phyloP scores from a whole-genome alignment of 2,797 vertebrate species.

The Huso huso region DNA sequence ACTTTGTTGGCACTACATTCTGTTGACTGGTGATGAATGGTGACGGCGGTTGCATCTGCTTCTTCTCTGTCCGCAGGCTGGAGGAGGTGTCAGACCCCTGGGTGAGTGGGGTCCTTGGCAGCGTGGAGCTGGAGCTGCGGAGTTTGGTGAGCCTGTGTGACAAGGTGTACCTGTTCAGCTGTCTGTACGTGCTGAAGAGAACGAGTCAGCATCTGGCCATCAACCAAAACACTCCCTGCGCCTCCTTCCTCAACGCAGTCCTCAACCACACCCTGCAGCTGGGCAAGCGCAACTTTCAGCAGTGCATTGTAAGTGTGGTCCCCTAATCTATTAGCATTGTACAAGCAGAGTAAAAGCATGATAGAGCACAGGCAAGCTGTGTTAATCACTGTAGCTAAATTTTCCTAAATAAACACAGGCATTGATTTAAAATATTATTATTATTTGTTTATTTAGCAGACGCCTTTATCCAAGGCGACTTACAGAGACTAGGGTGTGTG shows the following conservation, averaged over 20 bases:
- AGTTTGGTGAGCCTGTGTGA: constrained; percentile 32
- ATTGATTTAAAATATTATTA: no score
- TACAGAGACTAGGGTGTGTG: no score
- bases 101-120: constrained; percentile 24
- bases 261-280: constrained; percentile 30
- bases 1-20: no score
- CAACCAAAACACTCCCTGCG: constrained; percentile 13
- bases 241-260: constrained; percentile 27
- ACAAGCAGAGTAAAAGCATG: background rate
- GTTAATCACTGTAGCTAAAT: no score
- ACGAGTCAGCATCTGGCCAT: constrained; percentile 24
- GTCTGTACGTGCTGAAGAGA: constrained; percentile 32
- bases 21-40: no score
- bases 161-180: constrained; percentile 24
- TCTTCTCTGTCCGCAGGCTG: no score
- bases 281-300: constrained; percentile 38
- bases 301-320: constrained; percentile 31
- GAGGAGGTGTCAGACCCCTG: no score
- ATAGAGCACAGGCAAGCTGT: no score
- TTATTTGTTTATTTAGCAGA: no score
- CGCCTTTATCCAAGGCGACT: no score
- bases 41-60: no score
- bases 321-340: background rate
- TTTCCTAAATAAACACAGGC: no score
- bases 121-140: constrained; percentile 33